Base-by-base conservation (phyloP, 2,888 invertebrate species). In the Drosophila greeni region DNA sequence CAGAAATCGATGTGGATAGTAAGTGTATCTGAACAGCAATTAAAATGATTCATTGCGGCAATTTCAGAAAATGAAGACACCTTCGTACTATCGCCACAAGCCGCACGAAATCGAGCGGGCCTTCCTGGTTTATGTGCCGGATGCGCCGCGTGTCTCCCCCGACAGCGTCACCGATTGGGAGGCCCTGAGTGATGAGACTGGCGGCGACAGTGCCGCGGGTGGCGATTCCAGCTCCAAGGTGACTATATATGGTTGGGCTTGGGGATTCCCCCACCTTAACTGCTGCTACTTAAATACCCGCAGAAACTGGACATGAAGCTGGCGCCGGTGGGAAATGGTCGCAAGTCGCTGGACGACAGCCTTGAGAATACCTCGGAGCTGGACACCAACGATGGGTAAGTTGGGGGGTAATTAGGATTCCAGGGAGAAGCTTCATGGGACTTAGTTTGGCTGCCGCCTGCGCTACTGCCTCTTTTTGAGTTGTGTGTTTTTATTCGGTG, bases 141-240 rank as follows among this genome's bases (percentile, higher is more conserved):
- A 95, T 53, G 95, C 95, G 26, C 96, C 96, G 2, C 91, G 96
- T 83, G 93, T 94, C 12, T 92, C 94, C 4, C 93, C 92, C 36
- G 92, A 92, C 71, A 90, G 92, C 31, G 93, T 93, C 76, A 93
- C 94, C 36, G 89, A 89, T 66, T 88, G 88, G 88, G 86, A 86
- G 66, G 86, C 87, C 8, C 73, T 89, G 59, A 79, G 78, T 91
- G 95, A 95, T 58, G 87, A 88, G 20, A 43, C 37, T 34, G 60
- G 16, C 31, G 59, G 61, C 40, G 54, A 64, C 52, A 69, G 57
- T 29, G 61, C 72, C 33, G 83, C 69, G 9, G 72, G 48, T 3
- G 82, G 79, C 11, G 86, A 84, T 58, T 66, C 58, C 60, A 65
- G 62, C 39, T 67, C 74, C 70, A 87, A 86, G 82, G 87, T 87